Base-by-base conservation (phyloP, 2,797 vertebrate species). In the Eospalax fontanierii region DNA sequence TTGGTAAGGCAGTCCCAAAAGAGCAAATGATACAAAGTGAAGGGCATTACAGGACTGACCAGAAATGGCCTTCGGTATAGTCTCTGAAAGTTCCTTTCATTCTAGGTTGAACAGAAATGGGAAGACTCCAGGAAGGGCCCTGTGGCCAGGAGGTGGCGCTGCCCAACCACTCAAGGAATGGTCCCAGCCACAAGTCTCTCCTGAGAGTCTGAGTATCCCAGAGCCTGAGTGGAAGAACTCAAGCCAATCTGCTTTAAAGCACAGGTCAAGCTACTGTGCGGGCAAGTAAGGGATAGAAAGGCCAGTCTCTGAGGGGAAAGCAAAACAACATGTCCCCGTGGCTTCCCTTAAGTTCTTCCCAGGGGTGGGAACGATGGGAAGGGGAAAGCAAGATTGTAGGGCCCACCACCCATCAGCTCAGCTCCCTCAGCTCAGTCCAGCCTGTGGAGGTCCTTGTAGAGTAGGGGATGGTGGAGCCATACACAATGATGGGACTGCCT, bases 91-190 rank as follows among this genome's bases (percentile, higher is more conserved):
- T 86, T 90, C n/a, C 81, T 75, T 68, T 75, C 50, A 70, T 57
- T 96, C 87, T 11, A 87, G 38, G 57, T 4, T 43, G 22, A 35
- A 30, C n/a, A n/a, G 21, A 18, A 38, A 3, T 7, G 33, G 40
- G 50, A 79, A 43, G 24, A 40, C 30, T 3, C 35, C 59, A 26
- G 43, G 1, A 30, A 54, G 4, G 46, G 28, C 6, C 8, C 5
- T 14, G 18, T 14, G 81, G 87, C 94, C 97, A 95, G 96, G n/a
- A 96, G 97, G 87, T 95, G 97, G 96, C 89, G 70, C 95, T 86
- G 46, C 33, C 63, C 1, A 73, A 71, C 94, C 57, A 74, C 65
- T 28, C 54, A 74, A 33, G n/a, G 24, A 65, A 92, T 0, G n/a
- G 78, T 50, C 70, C 33, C 24, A 59, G 83, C 33, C 46, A 50